Conservation (phyloP, 2,888 invertebrate genomes). For the Spodoptera exigua region DNA sequence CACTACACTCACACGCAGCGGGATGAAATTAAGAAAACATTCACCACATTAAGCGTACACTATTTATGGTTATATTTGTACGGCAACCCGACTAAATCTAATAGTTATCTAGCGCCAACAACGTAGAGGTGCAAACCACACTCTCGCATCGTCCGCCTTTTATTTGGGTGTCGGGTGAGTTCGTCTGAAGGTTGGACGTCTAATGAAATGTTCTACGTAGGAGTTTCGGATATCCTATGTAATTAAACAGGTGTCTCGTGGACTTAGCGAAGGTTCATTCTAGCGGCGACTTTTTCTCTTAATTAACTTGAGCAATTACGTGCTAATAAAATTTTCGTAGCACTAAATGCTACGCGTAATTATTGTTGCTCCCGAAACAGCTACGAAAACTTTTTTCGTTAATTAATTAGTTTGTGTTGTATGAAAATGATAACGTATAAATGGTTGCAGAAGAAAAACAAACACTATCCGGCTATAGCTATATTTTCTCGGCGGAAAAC, state of each 20-base stretch:
- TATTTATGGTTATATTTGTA: conserved; percentile 73
- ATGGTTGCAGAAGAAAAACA: conserved; percentile 69
- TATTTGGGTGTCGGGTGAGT: conserved; percentile 61
- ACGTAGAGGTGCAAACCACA: conserved; percentile 51
- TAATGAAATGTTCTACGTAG: conserved; percentile 65
- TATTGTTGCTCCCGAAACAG: conserved; percentile 9
- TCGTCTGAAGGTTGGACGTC: conserved; percentile 61
- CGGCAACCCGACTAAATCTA: conserved; percentile 64
- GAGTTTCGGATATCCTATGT: conserved; percentile 64
- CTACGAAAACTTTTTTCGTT: conserved; percentile 15
- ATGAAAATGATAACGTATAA: conserved; percentile 32
- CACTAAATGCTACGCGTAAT: conserved; percentile 28
- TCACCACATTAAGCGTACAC: conserved; percentile 78
- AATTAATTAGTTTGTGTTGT: conserved; percentile 1
- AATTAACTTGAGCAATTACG: conserved; percentile 56
- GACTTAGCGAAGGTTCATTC: conserved; percentile 44
- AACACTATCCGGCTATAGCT: conserved; percentile 67
- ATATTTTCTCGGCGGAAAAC: conserved; percentile 86
- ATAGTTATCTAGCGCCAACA: conserved; percentile 56
- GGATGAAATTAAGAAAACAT: conserved; percentile 89
- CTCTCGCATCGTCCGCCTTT: conserved; percentile 51
- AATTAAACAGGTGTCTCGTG: conserved; percentile 68
- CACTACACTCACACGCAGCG: conserved; percentile 82
- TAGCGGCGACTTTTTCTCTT: conserved; percentile 51
- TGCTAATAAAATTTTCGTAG: conserved; percentile 44